Evolutionary conservation across 2,888 invertebrate genomes (phyloP), one percentile per base, ranked within the genome.

Genomic region (Liodrosophila aerea): DNA sequence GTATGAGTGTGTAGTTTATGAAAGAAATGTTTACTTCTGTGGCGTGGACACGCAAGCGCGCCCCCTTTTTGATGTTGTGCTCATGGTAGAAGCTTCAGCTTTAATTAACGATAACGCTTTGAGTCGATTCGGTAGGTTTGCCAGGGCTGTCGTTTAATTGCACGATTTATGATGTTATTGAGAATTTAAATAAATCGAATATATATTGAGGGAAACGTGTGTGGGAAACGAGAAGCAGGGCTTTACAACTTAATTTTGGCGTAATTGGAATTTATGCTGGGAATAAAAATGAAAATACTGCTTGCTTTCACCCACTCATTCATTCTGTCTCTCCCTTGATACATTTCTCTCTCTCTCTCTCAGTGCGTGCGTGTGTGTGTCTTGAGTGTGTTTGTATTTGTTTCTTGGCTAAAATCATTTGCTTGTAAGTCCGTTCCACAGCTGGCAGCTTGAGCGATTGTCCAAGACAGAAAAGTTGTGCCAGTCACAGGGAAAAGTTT

Each of bases 391-490:
- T 22, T 4, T 30, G 16, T 45, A 29, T 46, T 29, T n/a, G 13
- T 29, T 33, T 34, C 34, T 52, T 12, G 44, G 50, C 68, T 78
- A 85, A 78, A 78, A 78, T 67, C 78, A 82, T 85, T 82, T 85
- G 61, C 78, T 82, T 78, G 78, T 78, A 50, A 41, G 46, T 43
- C 78, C 77, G 78, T 82, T 82, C 50, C 51, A 41, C 54, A 39
- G 36, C 29, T 47, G 76, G 45, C 76, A 69, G 73, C 67, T 82
- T 78, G 85, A 78, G 72, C 85, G 78, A 78, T 78, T 78, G 85
- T 64, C 52, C 57, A 66, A 57, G 40, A 22, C 22, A 22, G 22
- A 22, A 66, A 75, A 69, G 62, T 69, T 72, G 57, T n/a, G 41
- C 63, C 57, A 52, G 64, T 70, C 61, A 43, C 58, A 64, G 65